Conservation (phyloP, 1,140 invertebrate genomes). For the Streblospio benedicti region DNA sequence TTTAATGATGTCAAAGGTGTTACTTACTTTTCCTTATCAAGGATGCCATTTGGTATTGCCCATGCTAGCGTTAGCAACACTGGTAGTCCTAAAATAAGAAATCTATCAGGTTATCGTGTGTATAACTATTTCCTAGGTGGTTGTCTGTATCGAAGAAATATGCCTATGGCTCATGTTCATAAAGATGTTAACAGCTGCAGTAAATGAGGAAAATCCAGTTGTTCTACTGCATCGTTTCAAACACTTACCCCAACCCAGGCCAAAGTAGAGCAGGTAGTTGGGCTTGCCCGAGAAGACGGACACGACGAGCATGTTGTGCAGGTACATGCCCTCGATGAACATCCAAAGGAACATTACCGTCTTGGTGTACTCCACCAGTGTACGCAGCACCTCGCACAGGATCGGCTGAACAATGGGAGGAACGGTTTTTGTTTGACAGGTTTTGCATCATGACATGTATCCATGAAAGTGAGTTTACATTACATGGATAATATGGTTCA, state of each 20-base stretch:
- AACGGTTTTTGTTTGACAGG: background rate
- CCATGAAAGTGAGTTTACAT: slow-evolving; percentile 24
- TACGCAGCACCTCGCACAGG: slow-evolving; percentile 68
- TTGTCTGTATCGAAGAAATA: no score
- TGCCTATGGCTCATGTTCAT: no score
- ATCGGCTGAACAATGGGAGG: slow-evolving; percentile 62
- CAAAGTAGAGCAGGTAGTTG: slow-evolving; percentile 61
- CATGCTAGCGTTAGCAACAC: background rate
- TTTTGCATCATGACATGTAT: background rate
- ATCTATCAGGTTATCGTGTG: background rate
- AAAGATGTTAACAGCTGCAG: background rate
- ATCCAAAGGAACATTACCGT: slow-evolving; percentile 92
- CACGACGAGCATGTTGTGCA: slow-evolving; percentile 73
- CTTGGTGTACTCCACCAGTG: slow-evolving; percentile 70
- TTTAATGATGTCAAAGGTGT: no score
- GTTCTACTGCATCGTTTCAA: background rate
- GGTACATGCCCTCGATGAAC: slow-evolving; percentile 81
- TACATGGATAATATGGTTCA: background rate
- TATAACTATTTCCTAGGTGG: background rate
- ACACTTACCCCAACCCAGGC: slow-evolving; percentile 67
- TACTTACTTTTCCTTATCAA: background rate
- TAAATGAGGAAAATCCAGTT: background rate
- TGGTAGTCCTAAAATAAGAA: background rate
- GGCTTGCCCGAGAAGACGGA: slow-evolving; percentile 70
- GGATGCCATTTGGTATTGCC: background rate